These are phyloP conservation scores for Varecia variegata DNA, from an alignment of 2,797 vertebrate species.

Conservation along the genomic window DNA sequence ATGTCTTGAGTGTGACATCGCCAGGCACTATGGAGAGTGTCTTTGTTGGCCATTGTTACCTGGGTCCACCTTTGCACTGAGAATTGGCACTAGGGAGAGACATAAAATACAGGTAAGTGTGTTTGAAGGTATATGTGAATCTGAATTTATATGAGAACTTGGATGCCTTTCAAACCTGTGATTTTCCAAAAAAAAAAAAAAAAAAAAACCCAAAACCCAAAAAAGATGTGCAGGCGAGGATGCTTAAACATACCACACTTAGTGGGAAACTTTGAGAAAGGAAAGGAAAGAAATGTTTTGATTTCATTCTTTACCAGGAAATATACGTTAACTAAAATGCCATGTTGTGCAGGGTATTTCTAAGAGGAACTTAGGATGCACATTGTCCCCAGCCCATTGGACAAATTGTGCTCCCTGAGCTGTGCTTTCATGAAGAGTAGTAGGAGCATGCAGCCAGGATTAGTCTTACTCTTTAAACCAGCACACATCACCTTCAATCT, in stretches of 20 bases:
- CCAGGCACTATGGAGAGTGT: slow-evolving; percentile 89
- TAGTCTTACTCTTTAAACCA: background rate
- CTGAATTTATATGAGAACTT: background rate
- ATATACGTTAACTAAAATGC: background rate
- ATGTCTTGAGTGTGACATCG: slow-evolving; percentile 89
- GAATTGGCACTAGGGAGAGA: slow-evolving; percentile 90
- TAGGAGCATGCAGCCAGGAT: background rate
- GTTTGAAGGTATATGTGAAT: background rate
- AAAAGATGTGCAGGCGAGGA: background rate
- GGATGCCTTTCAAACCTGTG: background rate
- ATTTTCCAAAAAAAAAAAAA: background rate
- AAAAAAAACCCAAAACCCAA: no score
- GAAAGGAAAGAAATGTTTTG: slow-evolving; percentile 4
- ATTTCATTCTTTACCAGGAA: background rate
- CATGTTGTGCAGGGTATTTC: background rate
- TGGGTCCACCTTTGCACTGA: slow-evolving; percentile 89
- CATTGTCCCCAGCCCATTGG: background rate
- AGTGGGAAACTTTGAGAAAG: background rate
- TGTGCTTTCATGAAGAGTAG: background rate
- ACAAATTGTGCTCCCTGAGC: background rate
- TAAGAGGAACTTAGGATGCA: background rate
- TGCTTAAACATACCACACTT: background rate
- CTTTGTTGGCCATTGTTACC: slow-evolving; percentile 89
- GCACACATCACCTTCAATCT: background rate
- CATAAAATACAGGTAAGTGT: slow-evolving; percentile 90